phyloP scores from a whole-genome alignment of 1,140 invertebrate species.

The Pogonognathellus flavescens region DNA sequence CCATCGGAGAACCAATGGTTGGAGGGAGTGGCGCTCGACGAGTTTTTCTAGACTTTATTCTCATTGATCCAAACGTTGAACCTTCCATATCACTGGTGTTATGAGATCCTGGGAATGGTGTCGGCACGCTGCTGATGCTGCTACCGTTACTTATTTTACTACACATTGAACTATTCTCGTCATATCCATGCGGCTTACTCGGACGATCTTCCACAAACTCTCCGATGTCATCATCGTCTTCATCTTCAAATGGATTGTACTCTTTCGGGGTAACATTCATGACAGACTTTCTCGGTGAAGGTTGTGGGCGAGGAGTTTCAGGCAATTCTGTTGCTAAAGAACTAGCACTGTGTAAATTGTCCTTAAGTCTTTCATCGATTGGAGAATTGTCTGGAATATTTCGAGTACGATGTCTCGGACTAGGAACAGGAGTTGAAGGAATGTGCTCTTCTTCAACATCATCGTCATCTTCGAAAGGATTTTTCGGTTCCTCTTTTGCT shows the following conservation, averaged over 20 bases:
- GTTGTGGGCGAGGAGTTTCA: not conserved
- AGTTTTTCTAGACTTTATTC: slow-evolving; percentile 69
- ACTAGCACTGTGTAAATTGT: not conserved
- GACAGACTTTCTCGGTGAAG: slow-evolving; percentile 13
- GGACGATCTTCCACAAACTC: slow-evolving; percentile 63
- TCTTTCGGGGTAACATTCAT: not conserved
- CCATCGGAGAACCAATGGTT: slow-evolving; percentile 8
- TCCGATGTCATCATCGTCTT: slow-evolving; percentile 76
- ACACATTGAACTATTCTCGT: slow-evolving; percentile 52
- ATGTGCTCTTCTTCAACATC: slow-evolving; percentile 72
- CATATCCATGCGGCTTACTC: slow-evolving; percentile 21
- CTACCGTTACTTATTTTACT: slow-evolving; percentile 58
- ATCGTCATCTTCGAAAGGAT: slow-evolving; percentile 75
- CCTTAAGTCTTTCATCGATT: slow-evolving; percentile 38
- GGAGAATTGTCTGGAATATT: slow-evolving; percentile 11
- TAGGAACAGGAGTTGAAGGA: slow-evolving; percentile 63
- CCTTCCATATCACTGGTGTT: slow-evolving; percentile 44
- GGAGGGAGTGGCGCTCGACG: slow-evolving; percentile 75
- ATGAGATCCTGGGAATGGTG: slow-evolving; percentile 43
- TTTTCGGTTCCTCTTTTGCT: slow-evolving; percentile 66
- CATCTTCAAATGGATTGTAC: slow-evolving; percentile 70
- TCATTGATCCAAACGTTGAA: slow-evolving; percentile 48
- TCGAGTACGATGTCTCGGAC: slow-evolving; percentile 54
- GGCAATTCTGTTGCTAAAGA: not conserved
- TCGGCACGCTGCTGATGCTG: slow-evolving; percentile 39